phyloP scores from a whole-genome alignment of 1,140 invertebrate genomes.

The Aporrectodea caliginosa region DNA sequence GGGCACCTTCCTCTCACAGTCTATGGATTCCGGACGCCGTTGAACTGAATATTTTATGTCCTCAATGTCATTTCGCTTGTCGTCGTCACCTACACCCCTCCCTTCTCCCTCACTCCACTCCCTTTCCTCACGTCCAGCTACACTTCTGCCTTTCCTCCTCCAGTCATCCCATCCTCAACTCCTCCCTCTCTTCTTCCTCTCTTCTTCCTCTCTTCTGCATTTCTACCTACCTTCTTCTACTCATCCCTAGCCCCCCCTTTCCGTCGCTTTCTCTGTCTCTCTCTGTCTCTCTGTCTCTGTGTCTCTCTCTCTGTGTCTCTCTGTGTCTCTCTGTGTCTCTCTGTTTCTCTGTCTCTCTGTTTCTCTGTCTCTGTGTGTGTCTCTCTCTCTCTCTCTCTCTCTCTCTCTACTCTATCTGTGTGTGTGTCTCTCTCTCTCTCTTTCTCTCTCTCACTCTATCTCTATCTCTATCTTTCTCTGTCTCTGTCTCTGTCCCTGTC shows the following conservation, averaged over 20 bases:
- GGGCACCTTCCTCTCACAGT: no score
- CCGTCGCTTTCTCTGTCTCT: not conserved
- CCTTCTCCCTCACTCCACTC: no score
- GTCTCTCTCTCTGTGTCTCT: not conserved
- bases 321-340: not conserved
- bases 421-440: not conserved
- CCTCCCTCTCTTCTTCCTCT: no score
- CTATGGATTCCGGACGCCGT: no score
- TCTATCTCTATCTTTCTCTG: not conserved
- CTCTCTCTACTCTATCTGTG: not conserved
- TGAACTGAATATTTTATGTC: no score
- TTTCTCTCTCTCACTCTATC: not conserved
- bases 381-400: not conserved
- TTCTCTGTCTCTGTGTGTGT: not conserved
- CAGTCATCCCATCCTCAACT: no score
- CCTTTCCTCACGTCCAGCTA: no score
- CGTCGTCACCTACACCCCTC: no score
- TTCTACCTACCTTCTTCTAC: no score
- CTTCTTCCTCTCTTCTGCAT: no score
- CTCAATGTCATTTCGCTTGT: no score
- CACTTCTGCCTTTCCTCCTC: no score
- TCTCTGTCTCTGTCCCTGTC: not conserved
- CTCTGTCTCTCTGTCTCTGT: not conserved
- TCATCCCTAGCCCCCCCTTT: not conserved
- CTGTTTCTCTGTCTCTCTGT: not conserved